phyloP scores from a whole-genome alignment of 2,113 vertebrate species.

The Rhinolophus sinicus region DNA sequence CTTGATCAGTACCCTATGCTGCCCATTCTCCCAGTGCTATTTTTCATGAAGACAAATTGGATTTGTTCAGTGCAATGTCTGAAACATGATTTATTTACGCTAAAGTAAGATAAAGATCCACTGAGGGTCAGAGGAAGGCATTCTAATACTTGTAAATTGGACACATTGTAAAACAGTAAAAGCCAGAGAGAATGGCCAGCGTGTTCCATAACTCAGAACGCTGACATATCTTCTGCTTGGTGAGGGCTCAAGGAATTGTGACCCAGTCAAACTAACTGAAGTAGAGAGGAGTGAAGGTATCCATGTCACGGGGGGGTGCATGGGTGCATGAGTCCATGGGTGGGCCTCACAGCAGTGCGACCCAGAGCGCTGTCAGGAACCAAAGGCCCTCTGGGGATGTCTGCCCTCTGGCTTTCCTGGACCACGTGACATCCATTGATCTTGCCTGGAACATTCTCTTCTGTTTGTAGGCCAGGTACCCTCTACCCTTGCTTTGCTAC shows the following conservation, averaged over 20 bases:
- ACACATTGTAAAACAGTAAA: conserved; percentile 47
- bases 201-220: neutral
- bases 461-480: neutral
- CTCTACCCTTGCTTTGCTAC: neutral
- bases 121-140: conserved; percentile 65
- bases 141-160: conserved; percentile 71
- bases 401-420: neutral
- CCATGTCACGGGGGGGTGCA: rapidly evolving
- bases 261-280: neutral
- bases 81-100: conserved; percentile 73
- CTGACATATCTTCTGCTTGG: neutral
- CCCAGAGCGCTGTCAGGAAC: neutral
- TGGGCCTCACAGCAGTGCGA: neutral
- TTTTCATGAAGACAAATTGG: conserved; percentile 79
- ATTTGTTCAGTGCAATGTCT: conserved; percentile 69
- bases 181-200: neutral
- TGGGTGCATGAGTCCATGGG: rapidly evolving
- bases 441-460: neutral
- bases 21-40: conserved; percentile 54
- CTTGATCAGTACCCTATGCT: neutral
- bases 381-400: rapidly evolving
- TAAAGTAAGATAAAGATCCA: conserved; percentile 67
- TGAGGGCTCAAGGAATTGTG: neutral
- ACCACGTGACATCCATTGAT: rapidly evolving
- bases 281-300: neutral